phyloP scores from a whole-genome alignment of 2,797 vertebrate species.

The Diplodus puntazzo region DNA sequence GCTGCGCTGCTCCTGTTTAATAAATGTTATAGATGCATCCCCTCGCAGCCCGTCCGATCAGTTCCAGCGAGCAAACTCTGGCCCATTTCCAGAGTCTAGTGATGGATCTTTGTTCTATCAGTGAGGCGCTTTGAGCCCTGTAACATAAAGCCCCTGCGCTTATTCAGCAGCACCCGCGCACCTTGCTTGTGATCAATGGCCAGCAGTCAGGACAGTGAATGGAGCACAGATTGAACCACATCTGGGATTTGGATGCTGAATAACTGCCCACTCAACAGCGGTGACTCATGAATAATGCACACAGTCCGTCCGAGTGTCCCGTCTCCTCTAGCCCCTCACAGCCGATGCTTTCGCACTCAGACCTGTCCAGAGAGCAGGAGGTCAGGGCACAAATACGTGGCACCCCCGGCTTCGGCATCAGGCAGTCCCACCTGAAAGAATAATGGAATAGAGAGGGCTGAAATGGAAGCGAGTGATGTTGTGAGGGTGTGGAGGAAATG shows the following conservation, averaged over 20 bases:
- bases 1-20: constrained; percentile 45
- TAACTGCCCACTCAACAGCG: constrained; percentile 81
- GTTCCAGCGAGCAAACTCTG: constrained; percentile 59
- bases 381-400: constrained; percentile 61
- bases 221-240: constrained; percentile 85
- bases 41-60: constrained; percentile 50
- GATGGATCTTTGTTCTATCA: constrained; percentile 85
- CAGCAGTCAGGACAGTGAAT: constrained; percentile 82
- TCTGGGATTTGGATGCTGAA: constrained; percentile 81
- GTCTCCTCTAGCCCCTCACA: constrained; percentile 65
- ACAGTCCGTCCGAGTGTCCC: constrained; percentile 55
- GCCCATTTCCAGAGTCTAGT: constrained; percentile 68
- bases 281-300: constrained; percentile 81
- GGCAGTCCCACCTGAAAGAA: constrained; percentile 34
- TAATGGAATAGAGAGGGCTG: constrained; percentile 26
- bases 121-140: constrained; percentile 78
- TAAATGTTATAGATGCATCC: constrained; percentile 58
- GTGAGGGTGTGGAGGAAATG: constrained; percentile 4
- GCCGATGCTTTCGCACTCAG: constrained; percentile 60
- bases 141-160: constrained; percentile 83
- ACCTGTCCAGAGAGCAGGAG: constrained; percentile 60
- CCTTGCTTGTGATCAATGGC: constrained; percentile 88
- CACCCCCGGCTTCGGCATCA: constrained; percentile 31
- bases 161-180: constrained; percentile 85
- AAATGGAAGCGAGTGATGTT: constrained; percentile 12